Conservation (phyloP, 2,888 invertebrate species). For the Apotomis capreana region DNA sequence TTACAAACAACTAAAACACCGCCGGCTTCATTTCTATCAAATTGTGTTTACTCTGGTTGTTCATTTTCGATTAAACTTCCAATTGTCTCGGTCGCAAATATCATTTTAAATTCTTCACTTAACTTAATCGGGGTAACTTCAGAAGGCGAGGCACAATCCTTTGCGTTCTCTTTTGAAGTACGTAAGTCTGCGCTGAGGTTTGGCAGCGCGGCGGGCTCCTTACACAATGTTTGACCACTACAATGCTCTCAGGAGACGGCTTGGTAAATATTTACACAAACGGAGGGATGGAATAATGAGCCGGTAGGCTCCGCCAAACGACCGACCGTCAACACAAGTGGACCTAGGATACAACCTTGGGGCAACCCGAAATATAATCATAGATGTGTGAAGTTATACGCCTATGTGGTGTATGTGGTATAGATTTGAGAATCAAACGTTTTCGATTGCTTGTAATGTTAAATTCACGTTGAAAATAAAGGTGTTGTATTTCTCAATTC, state of each 20-base stretch:
- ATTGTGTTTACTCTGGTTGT: slow-evolving; percentile 19
- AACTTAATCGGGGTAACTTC: slow-evolving; percentile 26
- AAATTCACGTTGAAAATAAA: neutral
- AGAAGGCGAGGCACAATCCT: slow-evolving; percentile 28
- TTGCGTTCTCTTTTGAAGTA: slow-evolving; percentile 32
- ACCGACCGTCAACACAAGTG: neutral
- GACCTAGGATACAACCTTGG: slow-evolving; percentile 9
- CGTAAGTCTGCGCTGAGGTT: slow-evolving; percentile 27
- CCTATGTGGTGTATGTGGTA: too few relatives aligned
- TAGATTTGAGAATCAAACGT: neutral
- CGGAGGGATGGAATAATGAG: slow-evolving; percentile 33
- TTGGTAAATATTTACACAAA: slow-evolving; percentile 35
- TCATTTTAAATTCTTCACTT: slow-evolving; percentile 29
- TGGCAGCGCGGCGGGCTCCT: slow-evolving; percentile 21
- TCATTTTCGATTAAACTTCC: slow-evolving; percentile 30
- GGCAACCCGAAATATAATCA: neutral
- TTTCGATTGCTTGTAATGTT: too few relatives aligned
- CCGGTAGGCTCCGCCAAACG: slow-evolving; percentile 16
- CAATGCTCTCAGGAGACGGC: slow-evolving; percentile 29
- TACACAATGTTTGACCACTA: slow-evolving; percentile 38
- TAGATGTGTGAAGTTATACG: too few relatives aligned
- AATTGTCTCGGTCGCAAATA: slow-evolving; percentile 29
- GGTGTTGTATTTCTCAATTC: neutral
- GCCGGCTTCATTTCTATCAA: slow-evolving; percentile 5
- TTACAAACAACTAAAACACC: slow-evolving; percentile 8